phyloP scores from a whole-genome alignment of 2,888 invertebrate genomes.

The Euplagia quadripunctaria region DNA sequence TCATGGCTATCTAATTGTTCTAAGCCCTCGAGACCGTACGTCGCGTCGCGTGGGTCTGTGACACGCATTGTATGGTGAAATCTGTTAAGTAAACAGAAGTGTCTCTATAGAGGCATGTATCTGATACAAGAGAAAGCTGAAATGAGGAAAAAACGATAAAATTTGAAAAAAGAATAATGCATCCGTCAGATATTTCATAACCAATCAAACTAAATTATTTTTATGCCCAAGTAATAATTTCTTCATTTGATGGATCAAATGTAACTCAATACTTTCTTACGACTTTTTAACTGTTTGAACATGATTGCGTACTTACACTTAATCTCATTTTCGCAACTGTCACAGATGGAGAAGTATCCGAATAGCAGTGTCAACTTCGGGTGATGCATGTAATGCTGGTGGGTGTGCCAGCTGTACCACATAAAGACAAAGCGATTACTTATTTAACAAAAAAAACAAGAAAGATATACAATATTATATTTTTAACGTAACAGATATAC shows the following conservation, averaged over 20 bases:
- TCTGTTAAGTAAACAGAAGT: conserved; percentile 80
- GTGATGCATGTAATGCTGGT: neutral
- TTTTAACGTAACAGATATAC: too few species aligned
- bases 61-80: conserved; percentile 69
- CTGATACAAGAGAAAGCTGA: conserved; percentile 81
- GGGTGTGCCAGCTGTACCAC: too few species aligned
- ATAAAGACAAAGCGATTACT: too few species aligned
- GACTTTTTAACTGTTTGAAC: too few species aligned
- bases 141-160: conserved; percentile 77
- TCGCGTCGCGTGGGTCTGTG: conserved; percentile 31
- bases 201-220: neutral
- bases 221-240: neutral
- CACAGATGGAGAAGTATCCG: neutral
- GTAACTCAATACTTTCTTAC: too few species aligned
- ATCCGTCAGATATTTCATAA: conserved; percentile 53
- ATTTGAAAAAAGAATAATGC: conserved; percentile 60
- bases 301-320: too few species aligned
- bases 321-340: too few species aligned
- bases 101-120: conserved; percentile 75
- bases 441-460: too few species aligned
- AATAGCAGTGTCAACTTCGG: neutral
- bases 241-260: neutral
- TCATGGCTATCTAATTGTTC: conserved; percentile 43
- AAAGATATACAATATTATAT: too few species aligned
- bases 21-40: conserved; percentile 34